These are phyloP conservation scores for Megastigmus dorsalis DNA, from an alignment of 2,888 invertebrate genomes.

Conservation along the genomic window DNA sequence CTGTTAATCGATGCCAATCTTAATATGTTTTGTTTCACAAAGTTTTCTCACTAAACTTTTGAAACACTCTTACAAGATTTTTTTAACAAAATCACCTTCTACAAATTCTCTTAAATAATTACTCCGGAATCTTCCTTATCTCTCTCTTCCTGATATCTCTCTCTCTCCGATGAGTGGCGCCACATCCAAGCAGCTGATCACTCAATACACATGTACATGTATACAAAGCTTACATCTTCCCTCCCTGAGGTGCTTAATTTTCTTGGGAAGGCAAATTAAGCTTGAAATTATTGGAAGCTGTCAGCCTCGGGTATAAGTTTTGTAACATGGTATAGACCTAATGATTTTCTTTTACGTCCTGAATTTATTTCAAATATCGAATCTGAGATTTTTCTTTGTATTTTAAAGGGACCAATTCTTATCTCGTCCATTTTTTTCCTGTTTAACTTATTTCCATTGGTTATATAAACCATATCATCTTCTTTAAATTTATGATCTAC, in stretches of 20 bases:
- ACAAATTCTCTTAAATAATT: too few relatives aligned
- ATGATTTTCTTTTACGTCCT: not conserved
- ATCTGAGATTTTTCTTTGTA: not conserved
- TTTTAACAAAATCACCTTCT: too few relatives aligned
- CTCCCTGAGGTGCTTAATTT: not conserved
- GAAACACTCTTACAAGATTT: not conserved
- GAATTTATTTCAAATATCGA: not conserved
- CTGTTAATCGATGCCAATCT: too few relatives aligned
- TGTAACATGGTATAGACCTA: not conserved
- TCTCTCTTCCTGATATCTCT: too few relatives aligned
- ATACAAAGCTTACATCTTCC: too few relatives aligned
- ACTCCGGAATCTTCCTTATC: too few relatives aligned
- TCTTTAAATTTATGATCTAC: not conserved
- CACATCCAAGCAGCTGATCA: too few relatives aligned
- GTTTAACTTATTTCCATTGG: not conserved
- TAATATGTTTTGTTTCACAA: too few relatives aligned
- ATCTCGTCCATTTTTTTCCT: slow-evolving; percentile 2
- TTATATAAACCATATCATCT: not conserved
- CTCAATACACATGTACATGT: too few relatives aligned
- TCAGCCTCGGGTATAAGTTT: not conserved
- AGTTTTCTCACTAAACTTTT: not conserved
- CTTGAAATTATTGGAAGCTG: not conserved
- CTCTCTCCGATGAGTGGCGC: too few relatives aligned
- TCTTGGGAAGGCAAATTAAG: not conserved
- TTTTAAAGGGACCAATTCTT: not conserved